Percentiles rank a stretch among this genome's conserved stretches.
Evolutionary conservation across 2,888 invertebrate species (phyloP).

Genomic region (Cyaniris semiargus): DNA sequence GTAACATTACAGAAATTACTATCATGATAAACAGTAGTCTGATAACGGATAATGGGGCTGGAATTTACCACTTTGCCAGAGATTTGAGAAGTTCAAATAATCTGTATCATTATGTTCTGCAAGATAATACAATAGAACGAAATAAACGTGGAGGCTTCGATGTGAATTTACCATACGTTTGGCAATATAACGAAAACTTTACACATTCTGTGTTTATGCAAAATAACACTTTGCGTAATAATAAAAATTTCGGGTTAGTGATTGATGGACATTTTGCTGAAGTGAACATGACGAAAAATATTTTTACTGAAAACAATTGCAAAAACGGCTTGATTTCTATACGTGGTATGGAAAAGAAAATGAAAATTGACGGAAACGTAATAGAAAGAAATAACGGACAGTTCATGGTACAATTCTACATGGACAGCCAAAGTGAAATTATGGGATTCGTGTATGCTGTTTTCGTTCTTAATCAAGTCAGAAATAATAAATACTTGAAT

Average conservation of each 20-base stretch:
- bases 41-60: slow-evolving; percentile 92
- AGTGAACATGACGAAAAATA: slow-evolving; percentile 91
- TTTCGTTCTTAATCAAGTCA: slow-evolving; percentile 89
- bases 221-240: slow-evolving; percentile 93
- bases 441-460: slow-evolving; percentile 90
- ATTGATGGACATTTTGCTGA: slow-evolving; percentile 97
- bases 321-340: slow-evolving; percentile 88
- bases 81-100: slow-evolving; percentile 98
- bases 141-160: slow-evolving; percentile 94
- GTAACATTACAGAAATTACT: slow-evolving; percentile 94
- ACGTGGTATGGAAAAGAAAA: slow-evolving; percentile 97
- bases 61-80: slow-evolving; percentile 93
- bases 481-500: slow-evolving; percentile 81
- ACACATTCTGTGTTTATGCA: slow-evolving; percentile 94
- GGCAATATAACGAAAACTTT: slow-evolving; percentile 96
- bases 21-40: slow-evolving; percentile 92
- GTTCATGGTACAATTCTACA: slow-evolving; percentile 92
- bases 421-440: slow-evolving; percentile 96
- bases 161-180: slow-evolving; percentile 94
- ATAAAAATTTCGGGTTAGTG: slow-evolving; percentile 90
- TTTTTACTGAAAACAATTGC: slow-evolving; percentile 92
- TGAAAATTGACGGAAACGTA: slow-evolving; percentile 89
- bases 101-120: slow-evolving; percentile 95
- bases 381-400: slow-evolving; percentile 90
- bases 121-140: slow-evolving; percentile 91